phyloP scores from a whole-genome alignment of 2,113 vertebrate species.

The Morone chrysops region DNA sequence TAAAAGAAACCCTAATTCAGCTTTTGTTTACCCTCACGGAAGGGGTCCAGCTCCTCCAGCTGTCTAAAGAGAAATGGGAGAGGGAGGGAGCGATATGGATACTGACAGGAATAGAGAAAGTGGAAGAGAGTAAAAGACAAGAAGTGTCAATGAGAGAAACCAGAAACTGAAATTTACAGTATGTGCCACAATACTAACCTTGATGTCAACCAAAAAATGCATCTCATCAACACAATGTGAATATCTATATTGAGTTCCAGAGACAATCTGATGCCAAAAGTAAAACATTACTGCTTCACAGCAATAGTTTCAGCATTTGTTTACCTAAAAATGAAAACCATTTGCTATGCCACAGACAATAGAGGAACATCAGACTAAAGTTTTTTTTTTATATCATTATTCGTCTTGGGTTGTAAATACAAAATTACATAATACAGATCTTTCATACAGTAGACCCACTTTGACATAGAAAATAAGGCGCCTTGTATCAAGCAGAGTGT shows the following conservation, averaged over 20 bases:
- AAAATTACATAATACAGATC: conserved; percentile 20
- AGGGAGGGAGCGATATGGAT: conserved; percentile 15
- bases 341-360: background rate
- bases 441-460: conserved; percentile 28
- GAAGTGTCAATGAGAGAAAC: conserved; percentile 28
- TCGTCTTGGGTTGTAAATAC: background rate
- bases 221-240: background rate
- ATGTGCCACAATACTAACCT: background rate
- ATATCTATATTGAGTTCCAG: background rate
- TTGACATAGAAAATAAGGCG: conserved; percentile 18
- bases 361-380: background rate
- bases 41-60: conserved; percentile 64
- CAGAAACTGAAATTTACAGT: conserved; percentile 1
- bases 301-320: background rate
- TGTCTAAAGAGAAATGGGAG: conserved; percentile 63
- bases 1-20: conserved; percentile 70
- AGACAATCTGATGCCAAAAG: background rate
- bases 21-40: conserved; percentile 68
- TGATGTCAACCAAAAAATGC: background rate
- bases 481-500: conserved; percentile 40
- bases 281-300: background rate
- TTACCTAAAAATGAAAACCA: background rate
- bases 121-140: background rate
- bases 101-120: conserved; percentile 35
- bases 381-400: background rate